Percentiles rank a stretch among this genome's conserved stretches.
phyloP scores from a whole-genome alignment of 2,797 vertebrate genomes.

The Ambastaia sidthimunki region DNA sequence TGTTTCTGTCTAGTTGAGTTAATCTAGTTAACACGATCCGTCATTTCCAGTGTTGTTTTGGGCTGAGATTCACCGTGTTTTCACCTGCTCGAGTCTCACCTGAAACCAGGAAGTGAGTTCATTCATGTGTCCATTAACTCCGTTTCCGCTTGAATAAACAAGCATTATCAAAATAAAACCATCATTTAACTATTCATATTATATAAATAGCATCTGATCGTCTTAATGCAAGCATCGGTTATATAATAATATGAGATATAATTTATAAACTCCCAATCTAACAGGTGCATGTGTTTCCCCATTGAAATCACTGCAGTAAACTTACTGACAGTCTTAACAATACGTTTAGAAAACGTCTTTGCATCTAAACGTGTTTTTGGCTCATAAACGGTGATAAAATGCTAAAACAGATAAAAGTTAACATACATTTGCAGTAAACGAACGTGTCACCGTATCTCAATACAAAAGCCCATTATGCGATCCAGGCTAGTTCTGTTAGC shows the following conservation, averaged over 20 bases:
- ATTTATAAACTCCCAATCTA: not conserved
- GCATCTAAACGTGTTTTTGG: not conserved
- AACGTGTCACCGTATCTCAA: slow-evolving; percentile 6
- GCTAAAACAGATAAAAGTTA: not conserved
- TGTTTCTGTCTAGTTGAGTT: not conserved
- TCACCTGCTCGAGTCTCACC: slow-evolving; percentile 49
- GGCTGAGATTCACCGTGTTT: slow-evolving; percentile 1
- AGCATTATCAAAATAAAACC: not conserved
- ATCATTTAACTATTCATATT: no score
- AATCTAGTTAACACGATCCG: not conserved
- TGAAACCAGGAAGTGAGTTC: slow-evolving; percentile 57
- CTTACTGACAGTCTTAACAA: slow-evolving; percentile 2
- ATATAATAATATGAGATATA: not conserved
- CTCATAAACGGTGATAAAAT: not conserved
- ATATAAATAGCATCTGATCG: not conserved
- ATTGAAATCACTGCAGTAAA: slow-evolving; percentile 30
- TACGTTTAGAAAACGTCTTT: not conserved
- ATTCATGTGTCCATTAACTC: not conserved
- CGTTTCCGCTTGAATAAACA: not conserved
- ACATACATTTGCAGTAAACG: slow-evolving; percentile 4
- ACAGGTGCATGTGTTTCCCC: slow-evolving; percentile 25
- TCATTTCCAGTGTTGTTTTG: slow-evolving; percentile 14
- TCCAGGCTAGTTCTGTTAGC: slow-evolving; percentile 30
- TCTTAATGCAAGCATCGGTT: not conserved
- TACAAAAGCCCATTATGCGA: slow-evolving; percentile 21